phyloP scores from a whole-genome alignment of 2,888 invertebrate species.

The Epinotia brunnichana region DNA sequence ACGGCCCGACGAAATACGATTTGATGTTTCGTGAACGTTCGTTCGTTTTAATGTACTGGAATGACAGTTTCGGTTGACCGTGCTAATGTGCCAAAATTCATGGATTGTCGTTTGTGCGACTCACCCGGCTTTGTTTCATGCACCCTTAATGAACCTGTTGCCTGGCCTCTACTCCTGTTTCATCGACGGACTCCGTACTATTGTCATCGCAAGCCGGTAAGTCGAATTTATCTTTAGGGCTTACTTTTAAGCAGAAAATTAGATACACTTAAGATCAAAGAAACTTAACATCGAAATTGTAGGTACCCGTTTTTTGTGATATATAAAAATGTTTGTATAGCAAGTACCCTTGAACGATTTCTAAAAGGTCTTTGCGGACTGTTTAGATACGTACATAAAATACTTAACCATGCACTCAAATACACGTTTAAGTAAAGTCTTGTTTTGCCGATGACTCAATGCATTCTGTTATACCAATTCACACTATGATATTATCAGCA shows the following conservation, averaged over 20 bases:
- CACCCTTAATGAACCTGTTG: slow-evolving; percentile 14
- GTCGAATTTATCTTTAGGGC: not conserved
- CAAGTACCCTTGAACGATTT: too few species aligned
- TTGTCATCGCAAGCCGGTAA: slow-evolving; percentile 10
- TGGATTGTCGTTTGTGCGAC: not conserved
- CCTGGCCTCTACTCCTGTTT: slow-evolving; percentile 16
- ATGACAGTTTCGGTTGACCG: not conserved
- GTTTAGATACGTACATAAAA: too few species aligned
- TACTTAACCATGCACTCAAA: too few species aligned
- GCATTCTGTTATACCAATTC: not conserved
- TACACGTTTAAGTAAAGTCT: too few species aligned
- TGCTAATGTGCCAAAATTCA: not conserved
- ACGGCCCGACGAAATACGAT: not conserved
- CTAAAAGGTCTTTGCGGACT: too few species aligned
- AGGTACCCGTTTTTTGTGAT: too few species aligned
- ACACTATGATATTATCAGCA: not conserved
- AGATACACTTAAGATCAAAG: not conserved
- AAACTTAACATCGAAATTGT: not conserved
- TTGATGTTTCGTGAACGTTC: not conserved
- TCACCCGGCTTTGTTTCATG: slow-evolving; percentile 23
- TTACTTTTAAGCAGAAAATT: not conserved
- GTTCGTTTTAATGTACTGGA: not conserved
- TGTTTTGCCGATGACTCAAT: too few species aligned
- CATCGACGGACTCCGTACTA: not conserved
- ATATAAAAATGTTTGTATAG: too few species aligned